phyloP scores from a whole-genome alignment of 2,113 vertebrate species.

The Meles meles region DNA sequence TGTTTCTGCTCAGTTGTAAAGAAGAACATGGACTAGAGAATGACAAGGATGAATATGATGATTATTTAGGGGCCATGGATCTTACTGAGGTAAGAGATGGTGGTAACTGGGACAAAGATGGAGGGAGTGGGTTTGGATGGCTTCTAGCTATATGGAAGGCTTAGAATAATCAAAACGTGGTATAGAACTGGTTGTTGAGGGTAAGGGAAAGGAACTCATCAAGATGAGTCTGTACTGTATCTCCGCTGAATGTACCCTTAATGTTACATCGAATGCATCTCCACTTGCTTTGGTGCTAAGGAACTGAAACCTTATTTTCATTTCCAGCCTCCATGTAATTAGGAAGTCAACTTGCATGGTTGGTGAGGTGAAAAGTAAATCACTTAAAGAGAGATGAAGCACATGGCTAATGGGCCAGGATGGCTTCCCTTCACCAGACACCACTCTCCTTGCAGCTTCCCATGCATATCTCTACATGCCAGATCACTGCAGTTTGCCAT shows the following conservation, averaged over 20 bases:
- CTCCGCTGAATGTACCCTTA: not conserved
- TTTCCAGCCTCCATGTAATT: constrained; percentile 9
- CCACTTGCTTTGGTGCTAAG: not conserved
- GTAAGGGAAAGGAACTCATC: not conserved
- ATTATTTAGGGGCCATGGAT: not conserved
- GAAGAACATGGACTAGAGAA: not conserved
- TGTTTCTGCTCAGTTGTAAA: not conserved
- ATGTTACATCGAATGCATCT: not conserved
- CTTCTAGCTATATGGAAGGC: not conserved
- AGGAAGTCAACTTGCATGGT: constrained; percentile 11
- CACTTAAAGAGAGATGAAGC: not conserved
- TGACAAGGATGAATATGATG: not conserved
- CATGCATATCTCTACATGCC: not conserved
- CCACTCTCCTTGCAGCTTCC: not conserved
- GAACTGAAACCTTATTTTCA: constrained; percentile 32
- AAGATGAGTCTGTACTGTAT: not conserved
- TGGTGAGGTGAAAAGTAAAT: constrained; percentile 31
- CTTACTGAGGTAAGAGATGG: not conserved
- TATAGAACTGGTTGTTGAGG: not conserved
- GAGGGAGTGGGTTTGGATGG: not conserved
- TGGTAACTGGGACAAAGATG: not conserved
- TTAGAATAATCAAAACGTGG: not conserved
- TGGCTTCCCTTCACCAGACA: not conserved
- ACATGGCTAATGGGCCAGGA: not conserved
- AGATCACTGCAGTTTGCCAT: not conserved